These are phyloP conservation scores for Cassiopea xamachana DNA, from an alignment of 30 jellyfish, hydroid and myxozoan species.

Conservation along the genomic window DNA sequence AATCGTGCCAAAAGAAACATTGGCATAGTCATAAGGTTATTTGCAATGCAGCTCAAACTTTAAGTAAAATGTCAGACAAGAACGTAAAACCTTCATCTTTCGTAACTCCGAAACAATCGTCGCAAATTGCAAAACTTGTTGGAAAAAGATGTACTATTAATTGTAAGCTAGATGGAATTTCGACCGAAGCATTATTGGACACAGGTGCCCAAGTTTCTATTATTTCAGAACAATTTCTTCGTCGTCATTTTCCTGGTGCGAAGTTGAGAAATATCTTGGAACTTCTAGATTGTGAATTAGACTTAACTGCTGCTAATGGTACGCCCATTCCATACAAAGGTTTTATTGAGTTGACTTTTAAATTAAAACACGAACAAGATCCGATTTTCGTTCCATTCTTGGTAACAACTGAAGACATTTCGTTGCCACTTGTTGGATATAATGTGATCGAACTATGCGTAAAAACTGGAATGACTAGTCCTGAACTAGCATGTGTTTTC, in stretches of 20 bases:
- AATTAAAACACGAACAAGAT: conserved; percentile 1
- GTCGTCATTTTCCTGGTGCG: conserved; percentile 38
- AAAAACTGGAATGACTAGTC: not conserved
- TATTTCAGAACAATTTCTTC: conserved; percentile 39
- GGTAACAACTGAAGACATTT: conserved; percentile 10
- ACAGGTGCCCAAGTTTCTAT: conserved; percentile 73
- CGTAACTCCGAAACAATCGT: conserved; percentile 52
- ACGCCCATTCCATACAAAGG: conserved; percentile 41
- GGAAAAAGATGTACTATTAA: conserved; percentile 47
- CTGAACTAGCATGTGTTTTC: conserved; percentile 12
- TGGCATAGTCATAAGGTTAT: conserved; percentile 58
- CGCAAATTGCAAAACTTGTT: conserved; percentile 44
- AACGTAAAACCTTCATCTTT: not conserved
- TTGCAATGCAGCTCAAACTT: conserved; percentile 42
- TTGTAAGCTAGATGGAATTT: conserved; percentile 11
- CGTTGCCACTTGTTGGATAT: conserved; percentile 40
- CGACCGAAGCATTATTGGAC: conserved; percentile 48
- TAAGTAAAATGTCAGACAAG: conserved; percentile 24
- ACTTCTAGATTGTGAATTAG: conserved; percentile 26
- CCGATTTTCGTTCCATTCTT: conserved; percentile 33
- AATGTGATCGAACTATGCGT: conserved; percentile 50
- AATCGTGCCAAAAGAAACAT: conserved; percentile 58
- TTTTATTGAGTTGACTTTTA: conserved; percentile 17
- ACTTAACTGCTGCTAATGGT: conserved; percentile 55
- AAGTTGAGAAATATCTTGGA: conserved; percentile 9